These are phyloP conservation scores for Puntigrus tetrazona DNA, from an alignment of 2,113 vertebrate genomes.

Conservation along the genomic window DNA sequence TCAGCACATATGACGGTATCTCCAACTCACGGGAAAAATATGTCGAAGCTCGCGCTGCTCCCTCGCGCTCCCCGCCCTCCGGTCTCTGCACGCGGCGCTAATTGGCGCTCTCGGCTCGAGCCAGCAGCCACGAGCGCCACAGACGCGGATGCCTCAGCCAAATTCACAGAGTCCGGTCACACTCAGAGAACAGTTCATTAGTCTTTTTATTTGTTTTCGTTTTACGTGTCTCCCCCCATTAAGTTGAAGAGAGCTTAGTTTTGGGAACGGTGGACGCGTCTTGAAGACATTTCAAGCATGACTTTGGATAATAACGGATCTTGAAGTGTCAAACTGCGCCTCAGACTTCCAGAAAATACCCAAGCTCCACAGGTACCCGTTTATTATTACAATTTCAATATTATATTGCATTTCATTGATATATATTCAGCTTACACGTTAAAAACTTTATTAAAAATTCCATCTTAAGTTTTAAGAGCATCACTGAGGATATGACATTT, in stretches of 20 bases:
- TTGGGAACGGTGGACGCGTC: not conserved
- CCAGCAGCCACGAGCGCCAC: slow-evolving; percentile 23
- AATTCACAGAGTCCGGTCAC: not conserved
- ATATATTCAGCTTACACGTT: too few species aligned
- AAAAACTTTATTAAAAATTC: not conserved
- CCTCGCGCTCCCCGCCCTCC: slow-evolving; percentile 7
- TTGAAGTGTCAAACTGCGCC: slow-evolving; percentile 33
- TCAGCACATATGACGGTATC: not conserved
- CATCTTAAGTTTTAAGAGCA: not conserved
- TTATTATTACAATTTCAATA: not conserved
- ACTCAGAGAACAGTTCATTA: not conserved
- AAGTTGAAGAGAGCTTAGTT: not conserved
- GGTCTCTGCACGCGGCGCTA: slow-evolving; percentile 15
- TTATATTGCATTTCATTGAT: not conserved
- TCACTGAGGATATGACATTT: not conserved
- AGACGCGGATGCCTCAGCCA: slow-evolving; percentile 31
- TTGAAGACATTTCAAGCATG: not conserved
- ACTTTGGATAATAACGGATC: slow-evolving; percentile 26
- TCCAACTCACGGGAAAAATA: not conserved
- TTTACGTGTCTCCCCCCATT: not conserved
- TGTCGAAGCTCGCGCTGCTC: not conserved
- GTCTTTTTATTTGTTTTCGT: slow-evolving; percentile 3
- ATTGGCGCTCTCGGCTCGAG: slow-evolving; percentile 34
- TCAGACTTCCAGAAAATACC: slow-evolving; percentile 1
- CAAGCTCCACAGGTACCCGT: not conserved